Evolutionary conservation across 2,888 invertebrate genomes (phyloP).

Genomic region (Oegoconia quadripuncta): DNA sequence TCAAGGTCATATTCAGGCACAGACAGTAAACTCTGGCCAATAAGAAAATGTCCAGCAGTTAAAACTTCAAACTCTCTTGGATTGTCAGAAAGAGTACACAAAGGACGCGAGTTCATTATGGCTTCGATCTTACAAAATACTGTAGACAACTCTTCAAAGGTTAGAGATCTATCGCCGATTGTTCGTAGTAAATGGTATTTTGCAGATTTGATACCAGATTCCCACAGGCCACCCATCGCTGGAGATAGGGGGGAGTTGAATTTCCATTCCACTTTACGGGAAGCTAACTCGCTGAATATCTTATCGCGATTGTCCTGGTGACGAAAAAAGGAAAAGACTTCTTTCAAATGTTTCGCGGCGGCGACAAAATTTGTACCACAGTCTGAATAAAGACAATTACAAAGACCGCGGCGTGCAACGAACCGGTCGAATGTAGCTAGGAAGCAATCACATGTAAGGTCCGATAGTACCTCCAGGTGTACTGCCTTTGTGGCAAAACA

Average conservation of each 20-base stretch:
- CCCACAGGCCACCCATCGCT: not conserved
- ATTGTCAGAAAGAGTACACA: constrained; percentile 4
- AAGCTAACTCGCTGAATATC: not conserved
- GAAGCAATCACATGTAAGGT: not conserved
- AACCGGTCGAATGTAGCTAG: constrained; percentile 2
- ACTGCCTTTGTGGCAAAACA: not conserved
- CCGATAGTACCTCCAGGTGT: not conserved
- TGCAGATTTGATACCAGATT: not conserved
- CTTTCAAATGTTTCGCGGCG: not conserved
- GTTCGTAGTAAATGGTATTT: constrained; percentile 1
- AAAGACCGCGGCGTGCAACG: constrained; percentile 10
- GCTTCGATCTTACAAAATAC: constrained; percentile 9
- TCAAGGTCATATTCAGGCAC: constrained; percentile 8
- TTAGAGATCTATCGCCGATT: not conserved
- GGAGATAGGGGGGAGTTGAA: constrained; percentile 1
- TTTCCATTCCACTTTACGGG: not conserved
- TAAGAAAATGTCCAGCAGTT: constrained; percentile 14
- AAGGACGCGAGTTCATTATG: constrained; percentile 8
- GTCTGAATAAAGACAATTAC: not conserved
- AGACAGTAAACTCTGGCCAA: constrained; percentile 7
- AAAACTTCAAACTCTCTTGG: constrained; percentile 13
- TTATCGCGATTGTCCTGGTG: not conserved
- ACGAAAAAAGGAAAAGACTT: not conserved
- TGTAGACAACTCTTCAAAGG: constrained; percentile 6
- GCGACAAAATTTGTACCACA: constrained; percentile 2